Evolutionary conservation across 2,797 vertebrate species (phyloP), one percentile per base, ranked within the genome.

Genomic region (Sebastes matsubarae): DNA sequence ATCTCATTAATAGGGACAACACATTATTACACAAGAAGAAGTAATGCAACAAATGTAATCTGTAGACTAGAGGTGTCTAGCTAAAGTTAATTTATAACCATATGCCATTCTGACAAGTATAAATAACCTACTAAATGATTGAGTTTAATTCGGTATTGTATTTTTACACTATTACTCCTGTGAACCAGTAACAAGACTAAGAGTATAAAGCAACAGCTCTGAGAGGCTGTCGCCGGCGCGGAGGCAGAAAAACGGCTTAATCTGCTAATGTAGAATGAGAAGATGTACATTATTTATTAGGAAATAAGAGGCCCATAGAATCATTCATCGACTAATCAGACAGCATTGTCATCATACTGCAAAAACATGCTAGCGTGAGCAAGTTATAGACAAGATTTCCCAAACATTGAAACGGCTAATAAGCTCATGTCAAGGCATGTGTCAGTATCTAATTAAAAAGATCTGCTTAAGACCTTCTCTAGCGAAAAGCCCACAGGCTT

Each of bases 371-470:
- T 8, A 1, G 63, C 7, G 18, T 54, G 14, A 68, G 55, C 24
- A 13, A 14, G 20, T 42, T 54, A 11, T 22, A n/a, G 52, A 30
- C 11, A 2, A 46, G 18, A 29, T 42, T 58, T 25, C 8, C 27
- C 16, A 30, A 71, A 76, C 22, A 20, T 1, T 42, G 18, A 22
- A 36, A 6, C 22, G 24, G 13, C 22, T 32, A 18, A 68, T 57
- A 4, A 71, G 52, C 50, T 52, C 66, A 25, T 24, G 75, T 71
- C 50, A 59, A 64, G 25, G 29, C 60, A 76, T 18, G 65, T 67
- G n/a, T 25, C 32, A 22, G 24, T 6, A 27, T 77, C 61, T 68
- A 36, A 77, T 81, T 61, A 58, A n/a, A 82, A 68, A 63, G 58
- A 50, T 27, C 22, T 24, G 3, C 12, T 14, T 10, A 46, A 77